These are phyloP conservation scores for Dicentrarchus labrax DNA, from an alignment of 2,113 vertebrate genomes.

Conservation along the genomic window DNA sequence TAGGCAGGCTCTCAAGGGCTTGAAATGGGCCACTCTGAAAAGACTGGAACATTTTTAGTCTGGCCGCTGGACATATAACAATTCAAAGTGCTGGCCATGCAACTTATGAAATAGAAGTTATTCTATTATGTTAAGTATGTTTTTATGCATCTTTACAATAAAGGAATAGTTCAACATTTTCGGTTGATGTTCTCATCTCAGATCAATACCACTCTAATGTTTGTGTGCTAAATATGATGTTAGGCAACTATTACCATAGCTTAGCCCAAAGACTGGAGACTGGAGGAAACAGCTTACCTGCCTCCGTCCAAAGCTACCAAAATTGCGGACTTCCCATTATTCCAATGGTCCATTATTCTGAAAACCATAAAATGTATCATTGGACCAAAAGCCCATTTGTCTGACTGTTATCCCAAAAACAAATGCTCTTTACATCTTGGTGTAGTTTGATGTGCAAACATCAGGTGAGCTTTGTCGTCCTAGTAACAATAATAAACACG, in stretches of 20 bases:
- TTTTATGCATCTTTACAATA: not conserved
- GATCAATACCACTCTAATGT: not conserved
- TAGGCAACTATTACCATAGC: not conserved
- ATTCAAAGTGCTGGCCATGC: conserved; percentile 33
- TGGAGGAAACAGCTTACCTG: not conserved
- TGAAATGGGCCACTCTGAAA: conserved; percentile 57
- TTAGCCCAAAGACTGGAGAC: not conserved
- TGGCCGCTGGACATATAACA: conserved; percentile 35
- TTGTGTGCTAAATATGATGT: not conserved
- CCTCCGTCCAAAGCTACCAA: not conserved
- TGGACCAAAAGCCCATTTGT: too few relatives aligned
- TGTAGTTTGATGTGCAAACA: too few relatives aligned
- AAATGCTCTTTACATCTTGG: too few relatives aligned
- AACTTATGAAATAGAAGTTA: conserved; percentile 10
- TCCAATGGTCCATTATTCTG: too few relatives aligned
- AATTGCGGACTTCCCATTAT: not conserved
- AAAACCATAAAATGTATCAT: too few relatives aligned
- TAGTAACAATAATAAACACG: too few relatives aligned
- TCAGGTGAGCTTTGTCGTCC: too few relatives aligned
- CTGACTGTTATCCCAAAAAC: too few relatives aligned
- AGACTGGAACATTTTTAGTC: conserved; percentile 55
- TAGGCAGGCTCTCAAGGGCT: conserved; percentile 57
- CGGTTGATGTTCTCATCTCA: not conserved
- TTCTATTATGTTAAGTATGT: not conserved
- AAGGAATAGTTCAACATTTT: not conserved